A percentile compares a stretch with the other conserved stretches of the same genome.
Conservation (phyloP, 2,888 invertebrate genomes). For the Caenorhabditis sp. region DNA sequence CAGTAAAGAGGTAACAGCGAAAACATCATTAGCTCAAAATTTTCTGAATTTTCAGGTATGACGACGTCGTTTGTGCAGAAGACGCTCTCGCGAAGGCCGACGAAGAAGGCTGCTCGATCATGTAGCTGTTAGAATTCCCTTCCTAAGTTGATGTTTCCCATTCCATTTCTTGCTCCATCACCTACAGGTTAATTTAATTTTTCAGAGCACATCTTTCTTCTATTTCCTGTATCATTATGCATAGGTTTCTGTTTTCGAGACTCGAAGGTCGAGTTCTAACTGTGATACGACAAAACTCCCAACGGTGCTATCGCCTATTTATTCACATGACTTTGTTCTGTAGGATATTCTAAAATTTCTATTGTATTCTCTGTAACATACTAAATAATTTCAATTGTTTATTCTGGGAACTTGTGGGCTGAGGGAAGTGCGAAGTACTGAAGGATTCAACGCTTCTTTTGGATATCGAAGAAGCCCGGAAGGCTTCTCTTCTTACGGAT, state of each 20-base stretch:
- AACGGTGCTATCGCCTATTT: constrained; percentile 46
- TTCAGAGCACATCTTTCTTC: not conserved
- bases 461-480: constrained; percentile 43
- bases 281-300: constrained; percentile 38
- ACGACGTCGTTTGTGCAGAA: constrained; percentile 54
- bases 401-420: constrained; percentile 2
- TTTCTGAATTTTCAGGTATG: constrained; percentile 35
- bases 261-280: constrained; percentile 23
- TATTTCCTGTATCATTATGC: constrained; percentile 44
- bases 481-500: constrained; percentile 36
- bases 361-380: constrained; percentile 14
- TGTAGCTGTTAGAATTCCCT: constrained; percentile 29
- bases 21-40: not conserved
- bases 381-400: constrained; percentile 17
- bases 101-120: constrained; percentile 54
- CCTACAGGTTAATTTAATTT: constrained; percentile 14
- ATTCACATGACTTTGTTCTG: constrained; percentile 13
- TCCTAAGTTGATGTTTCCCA: not conserved
- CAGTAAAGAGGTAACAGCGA: constrained; percentile 45
- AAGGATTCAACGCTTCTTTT: constrained; percentile 37
- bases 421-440: constrained; percentile 1
- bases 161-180: constrained; percentile 28
- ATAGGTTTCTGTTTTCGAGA: constrained; percentile 8
- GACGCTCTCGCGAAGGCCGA: constrained; percentile 42
- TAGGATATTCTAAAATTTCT: constrained; percentile 24